phyloP scores from a whole-genome alignment of 2,113 vertebrate species.

The Choloepus hoffmanni region DNA sequence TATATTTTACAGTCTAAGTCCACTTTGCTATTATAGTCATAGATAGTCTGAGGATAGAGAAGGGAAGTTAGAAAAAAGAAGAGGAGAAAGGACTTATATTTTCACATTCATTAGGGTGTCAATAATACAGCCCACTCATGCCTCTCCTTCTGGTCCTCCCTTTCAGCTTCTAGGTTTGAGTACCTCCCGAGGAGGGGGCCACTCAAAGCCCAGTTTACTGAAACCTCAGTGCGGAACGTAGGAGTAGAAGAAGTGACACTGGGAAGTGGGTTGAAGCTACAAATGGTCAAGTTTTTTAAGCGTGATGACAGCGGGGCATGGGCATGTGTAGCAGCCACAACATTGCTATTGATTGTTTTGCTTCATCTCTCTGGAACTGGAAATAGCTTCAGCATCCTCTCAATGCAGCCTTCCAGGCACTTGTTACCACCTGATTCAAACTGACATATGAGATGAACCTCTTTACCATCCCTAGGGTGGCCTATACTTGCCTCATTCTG shows the following conservation, averaged over 20 bases:
- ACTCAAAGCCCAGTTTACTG: neutral
- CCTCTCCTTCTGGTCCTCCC: neutral
- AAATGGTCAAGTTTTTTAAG: neutral
- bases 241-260: neutral
- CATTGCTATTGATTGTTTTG: neutral
- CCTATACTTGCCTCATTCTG: neutral
- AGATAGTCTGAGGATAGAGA: neutral
- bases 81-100: neutral
- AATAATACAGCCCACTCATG: neutral
- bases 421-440: neutral
- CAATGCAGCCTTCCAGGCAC: neutral
- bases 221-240: neutral
- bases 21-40: neutral
- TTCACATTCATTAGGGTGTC: neutral
- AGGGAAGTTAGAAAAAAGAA: neutral
- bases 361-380: slow-evolving; percentile 19
- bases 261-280: neutral
- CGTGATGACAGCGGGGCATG: neutral
- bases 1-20: neutral
- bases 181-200: neutral
- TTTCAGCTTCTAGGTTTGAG: neutral
- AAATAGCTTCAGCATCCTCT: neutral
- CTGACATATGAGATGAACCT: neutral
- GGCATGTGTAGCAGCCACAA: neutral
- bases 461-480: neutral